Evolutionary conservation across 2,888 invertebrate genomes (phyloP).

Genomic region (Formica aserva): DNA sequence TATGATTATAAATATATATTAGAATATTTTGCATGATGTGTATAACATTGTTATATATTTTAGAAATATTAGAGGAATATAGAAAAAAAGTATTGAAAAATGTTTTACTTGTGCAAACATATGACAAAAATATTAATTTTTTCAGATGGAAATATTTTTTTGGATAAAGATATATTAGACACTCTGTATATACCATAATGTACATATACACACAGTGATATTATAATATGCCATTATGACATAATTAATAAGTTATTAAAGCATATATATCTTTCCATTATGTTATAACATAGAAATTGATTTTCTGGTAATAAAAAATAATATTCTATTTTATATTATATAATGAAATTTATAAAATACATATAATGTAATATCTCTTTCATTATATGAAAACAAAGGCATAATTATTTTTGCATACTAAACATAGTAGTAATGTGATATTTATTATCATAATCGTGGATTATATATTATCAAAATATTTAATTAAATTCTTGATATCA

Average conservation of each 20-base stretch:
- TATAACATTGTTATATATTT: neutral
- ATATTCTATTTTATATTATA: neutral
- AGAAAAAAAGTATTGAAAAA: slow-evolving; percentile 19
- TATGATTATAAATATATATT: neutral
- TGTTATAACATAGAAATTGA: neutral
- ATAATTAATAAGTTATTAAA: slow-evolving; percentile 17
- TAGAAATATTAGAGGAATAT: slow-evolving; percentile 17
- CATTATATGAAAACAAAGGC: neutral
- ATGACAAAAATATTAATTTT: slow-evolving; percentile 4
- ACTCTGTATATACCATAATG: slow-evolving; percentile 4
- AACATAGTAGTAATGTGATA: neutral
- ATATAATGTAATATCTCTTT: neutral
- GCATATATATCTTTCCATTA: slow-evolving; percentile 11
- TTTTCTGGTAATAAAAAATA: neutral
- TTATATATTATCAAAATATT: neutral
- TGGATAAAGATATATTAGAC: neutral
- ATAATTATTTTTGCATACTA: neutral
- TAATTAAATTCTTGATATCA: neutral
- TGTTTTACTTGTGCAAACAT: neutral
- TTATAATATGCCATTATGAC: slow-evolving; percentile 5
- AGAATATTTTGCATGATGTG: slow-evolving; percentile 6
- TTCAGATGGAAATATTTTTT: slow-evolving; percentile 1
- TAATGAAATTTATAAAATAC: neutral
- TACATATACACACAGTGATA: neutral
- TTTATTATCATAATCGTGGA: neutral